Conservation (phyloP, 2,113 vertebrate species). For the Eretmochelys imbricata region DNA sequence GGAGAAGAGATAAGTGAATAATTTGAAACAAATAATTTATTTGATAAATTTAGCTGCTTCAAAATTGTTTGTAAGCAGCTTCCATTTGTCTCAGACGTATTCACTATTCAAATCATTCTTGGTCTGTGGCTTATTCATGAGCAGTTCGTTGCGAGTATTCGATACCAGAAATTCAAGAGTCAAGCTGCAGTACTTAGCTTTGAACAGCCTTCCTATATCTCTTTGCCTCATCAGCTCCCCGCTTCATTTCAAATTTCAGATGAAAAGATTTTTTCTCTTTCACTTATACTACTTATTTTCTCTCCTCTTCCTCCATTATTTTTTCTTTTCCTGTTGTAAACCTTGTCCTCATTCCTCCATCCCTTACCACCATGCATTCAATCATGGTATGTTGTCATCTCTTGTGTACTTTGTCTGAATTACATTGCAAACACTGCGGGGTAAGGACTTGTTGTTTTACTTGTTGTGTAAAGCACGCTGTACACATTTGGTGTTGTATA, state of each 20-base stretch:
- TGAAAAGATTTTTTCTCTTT: neutral
- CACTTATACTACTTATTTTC: conserved; percentile 28
- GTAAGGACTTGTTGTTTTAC: conserved; percentile 38
- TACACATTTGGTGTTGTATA: neutral
- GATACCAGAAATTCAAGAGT: neutral
- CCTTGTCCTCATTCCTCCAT: neutral
- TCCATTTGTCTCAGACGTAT: conserved; percentile 1
- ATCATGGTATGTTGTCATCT: conserved; percentile 9
- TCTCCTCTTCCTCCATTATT: neutral
- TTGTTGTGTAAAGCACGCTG: conserved; percentile 4
- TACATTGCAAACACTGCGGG: conserved; percentile 31
- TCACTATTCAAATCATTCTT: neutral
- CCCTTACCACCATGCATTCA: neutral
- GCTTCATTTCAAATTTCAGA: neutral
- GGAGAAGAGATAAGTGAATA: neutral
- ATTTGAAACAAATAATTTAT: neutral
- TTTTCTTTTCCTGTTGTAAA: neutral
- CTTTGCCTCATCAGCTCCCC: conserved; percentile 42
- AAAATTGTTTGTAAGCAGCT: neutral
- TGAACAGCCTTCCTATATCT: conserved; percentile 1
- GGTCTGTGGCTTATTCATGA: conserved; percentile 7
- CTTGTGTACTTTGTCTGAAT: conserved; percentile 14
- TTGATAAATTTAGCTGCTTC: conserved; percentile 18
- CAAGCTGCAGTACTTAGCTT: neutral
- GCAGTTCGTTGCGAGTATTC: conserved; percentile 5